phyloP scores from a whole-genome alignment of 2,113 vertebrate genomes.

The Rhinolophus ferrumequinum region DNA sequence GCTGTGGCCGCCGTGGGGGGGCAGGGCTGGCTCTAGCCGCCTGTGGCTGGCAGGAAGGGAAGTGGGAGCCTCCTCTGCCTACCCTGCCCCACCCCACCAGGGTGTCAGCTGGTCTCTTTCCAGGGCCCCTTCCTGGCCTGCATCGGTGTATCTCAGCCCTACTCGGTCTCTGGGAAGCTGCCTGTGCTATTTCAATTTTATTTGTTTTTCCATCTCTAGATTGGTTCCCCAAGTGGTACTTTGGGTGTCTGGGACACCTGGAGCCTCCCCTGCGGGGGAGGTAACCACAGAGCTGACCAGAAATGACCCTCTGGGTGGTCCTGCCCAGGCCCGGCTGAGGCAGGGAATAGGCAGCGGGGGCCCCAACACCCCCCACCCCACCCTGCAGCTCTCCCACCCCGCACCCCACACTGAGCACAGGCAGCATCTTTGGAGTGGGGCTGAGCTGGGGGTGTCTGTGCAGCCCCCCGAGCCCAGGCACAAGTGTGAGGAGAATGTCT shows the following conservation, averaged over 20 bases:
- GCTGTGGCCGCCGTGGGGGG: not conserved
- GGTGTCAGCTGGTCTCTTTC: not conserved
- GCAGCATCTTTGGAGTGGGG: not conserved
- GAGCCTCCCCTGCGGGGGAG: not conserved
- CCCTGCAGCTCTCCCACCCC: not conserved
- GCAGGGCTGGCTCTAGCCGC: not conserved
- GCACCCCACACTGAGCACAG: not conserved
- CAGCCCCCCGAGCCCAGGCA: not conserved
- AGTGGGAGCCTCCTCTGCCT: not conserved
- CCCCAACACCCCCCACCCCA: not conserved
- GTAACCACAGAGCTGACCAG: slow-evolving; percentile 32
- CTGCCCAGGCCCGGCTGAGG: not conserved
- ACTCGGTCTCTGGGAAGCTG: not conserved
- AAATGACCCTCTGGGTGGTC: slow-evolving; percentile 14
- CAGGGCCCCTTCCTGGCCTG: not conserved
- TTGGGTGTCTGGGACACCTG: slow-evolving; percentile 61
- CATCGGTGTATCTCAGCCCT: not conserved
- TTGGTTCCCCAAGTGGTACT: slow-evolving; percentile 50
- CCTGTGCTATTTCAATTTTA: not conserved
- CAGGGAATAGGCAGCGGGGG: not conserved
- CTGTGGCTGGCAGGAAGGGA: slow-evolving; percentile 9
- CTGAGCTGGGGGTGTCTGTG: not conserved
- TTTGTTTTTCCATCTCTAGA: slow-evolving; percentile 39
- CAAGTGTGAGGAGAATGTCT: not conserved
- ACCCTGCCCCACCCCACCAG: not conserved